Evolutionary conservation across 2,113 vertebrate genomes (phyloP), one percentile per base, ranked within the genome.

Genomic region (Anolis carolinensis): DNA sequence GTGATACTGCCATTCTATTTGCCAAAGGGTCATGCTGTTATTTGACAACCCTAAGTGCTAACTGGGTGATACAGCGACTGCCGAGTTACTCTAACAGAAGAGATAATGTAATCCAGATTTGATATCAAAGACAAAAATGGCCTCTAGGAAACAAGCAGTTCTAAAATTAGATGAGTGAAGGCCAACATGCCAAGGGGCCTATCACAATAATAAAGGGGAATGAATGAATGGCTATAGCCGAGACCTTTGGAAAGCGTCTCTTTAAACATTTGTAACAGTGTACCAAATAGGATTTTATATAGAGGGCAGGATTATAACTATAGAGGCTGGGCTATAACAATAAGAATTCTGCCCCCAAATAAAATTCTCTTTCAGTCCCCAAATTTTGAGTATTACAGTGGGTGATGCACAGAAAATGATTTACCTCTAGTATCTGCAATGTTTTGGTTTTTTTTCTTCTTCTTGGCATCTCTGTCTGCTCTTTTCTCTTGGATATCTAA

Each of bases 231-330:
- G 73, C 84, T 44, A 81, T 8, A 71, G 83, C 79, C n/a, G 34
- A 88, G 89, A 81, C n/a, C 7, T 68, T 63, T 84, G 88, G 80
- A 86, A 93, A 93, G 92, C 63, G n/a, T 79, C 68, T 92, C 83
- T 89, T 93, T 92, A 89, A 83, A 86, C 67, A 88, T 92, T 65
- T 36, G 87, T 27, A 68, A 68, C 27, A 30, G 30, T 30, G 2
- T 30, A 59, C 14, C 18, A 18, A 59, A 18, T 59, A 18, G 11
- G 11, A 18, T 59, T 59, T 16, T 14, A 55, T 14, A 55, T 55
- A 14, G 16, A 55, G 52, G 10, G 16, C 10, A 55, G 6, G 11
- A 52, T 52, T n/a, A 14, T 59, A 59, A 3, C 18, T 18, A 59
- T 4, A 2, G 18, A 18, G 55, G 55, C 4, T 18, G 55, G 55